Percentiles rank a stretch among this genome's conserved stretches.
Conservation (phyloP, 2,888 invertebrate species). For the Sarcophaga carnaria region DNA sequence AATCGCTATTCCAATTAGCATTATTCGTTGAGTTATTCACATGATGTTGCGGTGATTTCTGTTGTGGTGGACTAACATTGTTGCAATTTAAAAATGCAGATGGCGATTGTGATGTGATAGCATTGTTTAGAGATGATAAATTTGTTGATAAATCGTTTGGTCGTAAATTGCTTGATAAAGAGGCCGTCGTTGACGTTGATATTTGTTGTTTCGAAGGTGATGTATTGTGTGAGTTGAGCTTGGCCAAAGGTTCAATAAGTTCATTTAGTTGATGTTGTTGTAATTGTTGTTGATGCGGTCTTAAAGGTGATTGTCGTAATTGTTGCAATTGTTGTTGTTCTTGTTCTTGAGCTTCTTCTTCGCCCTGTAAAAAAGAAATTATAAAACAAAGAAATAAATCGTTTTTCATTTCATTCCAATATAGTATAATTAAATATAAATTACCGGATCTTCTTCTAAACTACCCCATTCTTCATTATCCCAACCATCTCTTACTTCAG, state of each 20-base stretch:
- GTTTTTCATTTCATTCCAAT: too few species aligned
- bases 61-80: conserved; percentile 78
- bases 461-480: conserved; percentile 94
- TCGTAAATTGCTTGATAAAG: conserved; percentile 73
- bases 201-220: conserved; percentile 74
- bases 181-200: conserved; percentile 67
- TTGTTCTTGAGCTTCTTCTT: conserved; percentile 80
- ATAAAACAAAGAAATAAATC: not conserved
- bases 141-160: conserved; percentile 78
- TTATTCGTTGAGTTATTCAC: conserved; percentile 79
- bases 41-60: conserved; percentile 74
- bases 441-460: conserved; percentile 91
- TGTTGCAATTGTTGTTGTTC: conserved; percentile 77
- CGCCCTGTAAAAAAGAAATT: conserved; percentile 74
- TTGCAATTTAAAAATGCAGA: conserved; percentile 79
- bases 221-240: conserved; percentile 76
- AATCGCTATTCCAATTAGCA: conserved; percentile 82
- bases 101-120: conserved; percentile 74
- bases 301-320: conserved; percentile 72
- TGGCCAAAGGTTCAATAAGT: conserved; percentile 78
- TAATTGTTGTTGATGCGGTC: conserved; percentile 78
- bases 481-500: conserved; percentile 88
- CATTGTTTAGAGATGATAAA: conserved; percentile 72
- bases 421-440: conserved; percentile 56
- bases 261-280: conserved; percentile 78